These are phyloP conservation scores for Lithobius niger DNA, from an alignment of 1,140 invertebrate species.

Conservation along the genomic window DNA sequence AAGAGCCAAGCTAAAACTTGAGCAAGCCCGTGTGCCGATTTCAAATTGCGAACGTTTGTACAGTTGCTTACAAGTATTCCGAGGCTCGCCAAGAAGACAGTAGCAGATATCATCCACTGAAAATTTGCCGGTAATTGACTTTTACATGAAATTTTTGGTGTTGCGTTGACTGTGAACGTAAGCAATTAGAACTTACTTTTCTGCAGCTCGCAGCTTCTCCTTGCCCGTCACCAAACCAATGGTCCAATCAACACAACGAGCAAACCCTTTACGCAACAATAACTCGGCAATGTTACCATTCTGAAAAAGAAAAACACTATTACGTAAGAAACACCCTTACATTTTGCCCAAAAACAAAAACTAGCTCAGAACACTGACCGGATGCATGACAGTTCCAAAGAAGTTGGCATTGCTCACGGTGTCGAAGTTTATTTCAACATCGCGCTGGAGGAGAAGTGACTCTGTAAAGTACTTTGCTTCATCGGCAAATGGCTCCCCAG, in stretches of 20 bases:
- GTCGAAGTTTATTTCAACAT: constrained; percentile 84
- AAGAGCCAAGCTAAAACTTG: no score
- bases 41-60: no score
- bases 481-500: constrained; percentile 51
- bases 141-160: no score
- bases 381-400: constrained; percentile 87
- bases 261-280: constrained; percentile 80
- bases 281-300: constrained; percentile 89
- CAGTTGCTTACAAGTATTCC: no score
- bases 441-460: constrained; percentile 73
- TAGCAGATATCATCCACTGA: no score
- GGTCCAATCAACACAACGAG: constrained; percentile 95
- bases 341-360: constrained; percentile 11
- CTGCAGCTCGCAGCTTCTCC: constrained; percentile 66
- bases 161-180: no score
- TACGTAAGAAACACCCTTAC: no score
- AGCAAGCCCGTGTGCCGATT: no score
- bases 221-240: constrained; percentile 67
- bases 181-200: no score
- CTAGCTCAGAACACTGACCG: constrained; percentile 39
- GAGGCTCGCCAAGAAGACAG: no score
- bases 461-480: constrained; percentile 87
- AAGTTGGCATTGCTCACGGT: constrained; percentile 78
- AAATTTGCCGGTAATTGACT: no score
- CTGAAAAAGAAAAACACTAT: constrained; percentile 29